phyloP scores from a whole-genome alignment of 2,888 invertebrate species.

The Hydrotaea diabolus region DNA sequence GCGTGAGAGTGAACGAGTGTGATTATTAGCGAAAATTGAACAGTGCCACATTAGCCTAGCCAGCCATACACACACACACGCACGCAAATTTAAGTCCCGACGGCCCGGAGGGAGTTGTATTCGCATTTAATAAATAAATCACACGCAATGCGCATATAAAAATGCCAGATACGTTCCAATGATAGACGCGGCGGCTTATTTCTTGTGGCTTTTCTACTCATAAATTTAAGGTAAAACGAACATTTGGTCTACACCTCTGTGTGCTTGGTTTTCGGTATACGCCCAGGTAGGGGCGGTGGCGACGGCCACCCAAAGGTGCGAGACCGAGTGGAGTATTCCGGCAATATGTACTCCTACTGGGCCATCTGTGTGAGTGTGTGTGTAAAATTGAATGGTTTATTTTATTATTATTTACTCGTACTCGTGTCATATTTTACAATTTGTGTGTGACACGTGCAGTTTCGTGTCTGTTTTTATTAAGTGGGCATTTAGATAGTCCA shows the following conservation, averaged over 20 bases:
- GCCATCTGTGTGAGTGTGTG: neutral
- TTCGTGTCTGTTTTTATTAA: conserved; percentile 41
- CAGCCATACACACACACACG: no score
- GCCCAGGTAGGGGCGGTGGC: neutral
- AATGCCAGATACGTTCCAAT: conserved; percentile 44
- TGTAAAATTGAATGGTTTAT: conserved; percentile 13
- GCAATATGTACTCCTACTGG: neutral
- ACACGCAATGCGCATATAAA: conserved; percentile 60
- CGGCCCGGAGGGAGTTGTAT: neutral
- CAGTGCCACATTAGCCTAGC: neutral
- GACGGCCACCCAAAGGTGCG: no score
- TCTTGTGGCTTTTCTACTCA: conserved; percentile 22
- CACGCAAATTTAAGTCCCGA: neutral
- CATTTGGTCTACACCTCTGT: neutral
- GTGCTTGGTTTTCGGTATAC: no score
- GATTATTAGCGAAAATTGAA: neutral
- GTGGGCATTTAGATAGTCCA: neutral
- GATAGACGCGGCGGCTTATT: conserved; percentile 23
- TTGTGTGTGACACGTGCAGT: conserved; percentile 44
- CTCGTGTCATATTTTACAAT: neutral
- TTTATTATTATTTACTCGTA: neutral
- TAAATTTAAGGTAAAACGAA: neutral
- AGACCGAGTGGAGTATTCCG: neutral
- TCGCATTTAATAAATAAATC: conserved; percentile 43
- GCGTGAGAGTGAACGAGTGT: neutral